Evolutionary conservation across 2,113 vertebrate species (phyloP).

Genomic region (Rana temporaria): DNA sequence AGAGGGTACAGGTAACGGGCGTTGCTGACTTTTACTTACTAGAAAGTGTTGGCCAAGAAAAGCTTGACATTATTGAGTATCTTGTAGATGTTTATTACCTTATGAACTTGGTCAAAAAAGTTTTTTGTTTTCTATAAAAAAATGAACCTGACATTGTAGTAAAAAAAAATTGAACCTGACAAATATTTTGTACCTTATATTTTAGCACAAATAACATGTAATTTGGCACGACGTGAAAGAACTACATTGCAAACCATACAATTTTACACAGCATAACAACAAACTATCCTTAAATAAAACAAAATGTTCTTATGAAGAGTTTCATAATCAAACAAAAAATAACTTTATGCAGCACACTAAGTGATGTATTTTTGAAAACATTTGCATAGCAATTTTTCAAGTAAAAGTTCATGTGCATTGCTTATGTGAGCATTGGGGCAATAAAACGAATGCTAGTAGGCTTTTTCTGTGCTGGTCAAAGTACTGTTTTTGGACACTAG

Average conservation of each 20-base stretch:
- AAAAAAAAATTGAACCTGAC: slow-evolving; percentile 8
- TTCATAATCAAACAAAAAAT: neutral
- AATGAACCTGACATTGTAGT: neutral
- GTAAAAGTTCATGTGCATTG: no score
- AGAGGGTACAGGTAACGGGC: neutral
- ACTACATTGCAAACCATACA: slow-evolving; percentile 4
- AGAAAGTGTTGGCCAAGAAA: neutral
- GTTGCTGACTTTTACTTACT: neutral
- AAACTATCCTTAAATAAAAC: slow-evolving; percentile 12
- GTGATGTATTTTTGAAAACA: no score
- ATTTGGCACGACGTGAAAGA: slow-evolving; percentile 35
- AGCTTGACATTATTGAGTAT: neutral
- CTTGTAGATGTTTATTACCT: slow-evolving; percentile 10
- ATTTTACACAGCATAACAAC: slow-evolving; percentile 23
- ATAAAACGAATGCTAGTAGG: no score
- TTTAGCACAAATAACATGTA: slow-evolving; percentile 21
- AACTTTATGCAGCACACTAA: neutral
- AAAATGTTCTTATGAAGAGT: neutral
- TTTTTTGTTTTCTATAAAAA: slow-evolving; percentile 27
- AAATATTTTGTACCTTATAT: neutral
- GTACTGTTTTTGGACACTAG: no score
- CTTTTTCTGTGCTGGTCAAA: no score
- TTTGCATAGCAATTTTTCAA: no score
- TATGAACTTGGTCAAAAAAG: neutral
- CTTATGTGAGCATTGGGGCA: no score